Base-by-base conservation (phyloP, 2,113 vertebrate genomes). In the Mobula birostris region DNA sequence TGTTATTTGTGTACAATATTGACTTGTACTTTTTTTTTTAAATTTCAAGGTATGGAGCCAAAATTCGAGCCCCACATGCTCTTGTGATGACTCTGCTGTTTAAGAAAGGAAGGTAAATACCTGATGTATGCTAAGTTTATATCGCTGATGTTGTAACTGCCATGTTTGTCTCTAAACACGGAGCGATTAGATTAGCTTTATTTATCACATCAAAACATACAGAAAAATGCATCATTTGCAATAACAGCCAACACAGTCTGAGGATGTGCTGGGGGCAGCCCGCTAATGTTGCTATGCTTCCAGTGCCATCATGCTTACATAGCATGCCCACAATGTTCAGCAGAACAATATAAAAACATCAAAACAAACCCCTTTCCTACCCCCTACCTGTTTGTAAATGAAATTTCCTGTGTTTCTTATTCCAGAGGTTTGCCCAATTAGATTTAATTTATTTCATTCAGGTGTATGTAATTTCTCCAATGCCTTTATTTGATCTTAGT, bases 21-120 rank as follows among this genome's bases (percentile, higher is more conserved):
- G 21, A 76, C 1, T 15, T 61, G 0, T 17, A 0, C 12, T 14
- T 94, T 72, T 48, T 72, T 48, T 94, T 94, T 94, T 95, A 48
- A 48, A 74, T 78, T 94, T 0, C 77, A 94, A 99, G 99, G 66
- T 99, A 99, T 66, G 99, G 99, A 95, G 98, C 97, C 40, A 99
- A 99, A 96, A 98, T 99, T 94, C 97, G 99, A 94, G 99, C 98
- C 66, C 99, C 99, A 0, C 99, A 99, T 0, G 98, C 99, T 9
- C 95, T 99, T 95, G 98, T 99, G 94, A 99, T 99, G 99, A 99
- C 99, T n/a, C 98, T 99, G 95, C 97, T 99, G 0, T 99, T 99
- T 96, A 98, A 96, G 96, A 97, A 95, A 94, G 98, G 98, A 96
- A 99, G 99, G 99, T 99, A 97, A 0, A 0, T 27, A 29, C 56